These are phyloP conservation scores for Ameiurus melas DNA, from an alignment of 2,113 vertebrate species.

Conservation along the genomic window DNA sequence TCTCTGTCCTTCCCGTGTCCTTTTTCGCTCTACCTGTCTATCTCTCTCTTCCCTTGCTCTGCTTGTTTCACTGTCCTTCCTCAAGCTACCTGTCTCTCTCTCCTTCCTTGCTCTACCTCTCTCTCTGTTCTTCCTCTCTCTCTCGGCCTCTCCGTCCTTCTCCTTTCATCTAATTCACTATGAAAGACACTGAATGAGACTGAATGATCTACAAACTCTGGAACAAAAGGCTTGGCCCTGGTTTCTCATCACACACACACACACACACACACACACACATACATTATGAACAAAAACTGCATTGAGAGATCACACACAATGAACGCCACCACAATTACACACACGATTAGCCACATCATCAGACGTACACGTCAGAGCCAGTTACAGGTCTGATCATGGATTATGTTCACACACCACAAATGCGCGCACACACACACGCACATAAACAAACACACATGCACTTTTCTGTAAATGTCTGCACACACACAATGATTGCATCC, in stretches of 20 bases:
- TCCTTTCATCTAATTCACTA: constrained; percentile 22
- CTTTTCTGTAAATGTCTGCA: neutral
- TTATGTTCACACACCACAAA: neutral
- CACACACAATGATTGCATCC: neutral
- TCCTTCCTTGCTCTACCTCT: no score
- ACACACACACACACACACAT: constrained; percentile 6
- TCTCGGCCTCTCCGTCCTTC: constrained; percentile 7
- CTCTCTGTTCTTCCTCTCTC: constrained; percentile 1
- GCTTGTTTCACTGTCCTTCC: neutral
- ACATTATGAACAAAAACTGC: constrained; percentile 9
- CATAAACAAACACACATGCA: neutral
- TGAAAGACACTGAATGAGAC: constrained; percentile 19
- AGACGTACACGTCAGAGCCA: neutral
- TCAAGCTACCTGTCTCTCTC: neutral
- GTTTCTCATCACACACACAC: constrained; percentile 10
- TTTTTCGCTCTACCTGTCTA: neutral
- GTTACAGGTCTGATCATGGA: neutral
- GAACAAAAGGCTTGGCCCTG: constrained; percentile 30
- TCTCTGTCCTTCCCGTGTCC: neutral
- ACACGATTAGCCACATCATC: constrained; percentile 6
- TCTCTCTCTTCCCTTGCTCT: neutral
- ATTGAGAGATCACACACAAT: constrained; percentile 11
- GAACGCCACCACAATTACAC: constrained; percentile 15
- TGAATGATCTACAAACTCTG: constrained; percentile 27
- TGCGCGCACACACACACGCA: neutral